Evolutionary conservation across 2,888 invertebrate species (phyloP).

Genomic region (Dicranocentrus wangi): DNA sequence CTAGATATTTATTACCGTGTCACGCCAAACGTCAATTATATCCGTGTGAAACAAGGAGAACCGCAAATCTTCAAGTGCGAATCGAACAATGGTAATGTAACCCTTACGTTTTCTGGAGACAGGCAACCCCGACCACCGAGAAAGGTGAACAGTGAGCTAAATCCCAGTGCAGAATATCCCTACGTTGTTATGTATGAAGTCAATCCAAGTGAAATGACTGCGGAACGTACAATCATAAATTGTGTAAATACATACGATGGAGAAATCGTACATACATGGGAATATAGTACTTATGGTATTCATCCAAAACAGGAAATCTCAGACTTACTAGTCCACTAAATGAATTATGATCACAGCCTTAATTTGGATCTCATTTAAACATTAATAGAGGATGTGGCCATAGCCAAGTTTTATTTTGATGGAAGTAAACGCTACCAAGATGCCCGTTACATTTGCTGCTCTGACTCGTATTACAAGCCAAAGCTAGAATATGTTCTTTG

Average conservation of each 20-base stretch:
- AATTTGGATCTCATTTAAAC: no score
- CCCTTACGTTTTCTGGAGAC: conserved; percentile 66
- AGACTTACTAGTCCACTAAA: no score
- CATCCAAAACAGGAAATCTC: no score
- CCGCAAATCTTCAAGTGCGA: conserved; percentile 64
- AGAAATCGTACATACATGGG: conserved; percentile 64
- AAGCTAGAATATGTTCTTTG: conserved; percentile 65
- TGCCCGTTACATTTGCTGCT: conserved; percentile 66
- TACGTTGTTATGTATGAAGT: conserved; percentile 63
- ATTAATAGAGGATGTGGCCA: conserved; percentile 64
- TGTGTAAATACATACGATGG: conserved; percentile 59
- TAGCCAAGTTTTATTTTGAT: conserved; percentile 66
- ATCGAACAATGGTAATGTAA: conserved; percentile 63
- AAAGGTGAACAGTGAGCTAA: conserved; percentile 57
- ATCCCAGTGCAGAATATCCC: conserved; percentile 54
- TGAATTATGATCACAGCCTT: no score
- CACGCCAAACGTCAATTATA: conserved; percentile 53
- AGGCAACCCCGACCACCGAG: conserved; percentile 68
- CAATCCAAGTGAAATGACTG: conserved; percentile 55
- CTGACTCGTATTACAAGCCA: conserved; percentile 67
- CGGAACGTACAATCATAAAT: conserved; percentile 64
- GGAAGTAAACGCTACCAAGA: conserved; percentile 66
- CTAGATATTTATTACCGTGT: conserved; percentile 53
- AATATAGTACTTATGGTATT: conserved; percentile 65
- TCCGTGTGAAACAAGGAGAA: conserved; percentile 44